Base-by-base conservation (phyloP, 2,888 invertebrate genomes). In the Theretra japonica region DNA sequence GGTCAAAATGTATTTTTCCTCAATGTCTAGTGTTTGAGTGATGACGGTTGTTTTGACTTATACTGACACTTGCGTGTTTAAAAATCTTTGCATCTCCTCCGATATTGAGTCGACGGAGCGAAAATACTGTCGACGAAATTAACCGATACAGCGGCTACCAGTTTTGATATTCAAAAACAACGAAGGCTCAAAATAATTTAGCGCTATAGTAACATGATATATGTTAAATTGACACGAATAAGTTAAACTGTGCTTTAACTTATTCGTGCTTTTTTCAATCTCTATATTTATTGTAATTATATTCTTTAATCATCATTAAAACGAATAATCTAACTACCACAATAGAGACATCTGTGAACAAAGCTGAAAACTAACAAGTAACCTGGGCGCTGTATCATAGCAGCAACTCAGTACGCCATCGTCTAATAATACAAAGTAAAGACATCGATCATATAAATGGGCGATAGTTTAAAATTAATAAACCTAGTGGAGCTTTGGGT, bases 1-100 rank as follows among this genome's bases (percentile, higher is more conserved):
- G 41, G 5, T 5, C 41, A 65, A 65, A 48, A 23, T 48, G 15
- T 50, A 71, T 41, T 62, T 53, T 69, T 68, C 68, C 19, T 65
- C 56, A 65, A 33, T 28, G 30, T 41, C 23, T 65, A 23, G 33
- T 60, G 33, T 65, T 78, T 75, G 76, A 86, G 91, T 92, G 93
- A 92, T 87, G 93, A 94, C 89, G 92, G 91, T 90, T 94, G 93
- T 94, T 93, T 85, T 93, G 93, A 94, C 93, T 90, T 84, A 84
- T 80, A 85, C 86, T 87, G 93, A 92, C 93, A 89, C 86, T 90
- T 87, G 88, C 88, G 88, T 88, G 89, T 85, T 83, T 75, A 75
- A 79, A 78, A 77, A 74, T 73, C 75, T 75, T 73, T 72, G 75
- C 74, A 72, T 60, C 72, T 79, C 70, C 73, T 73, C 69, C 73